These are phyloP conservation scores for Oscheius sp. DNA, from an alignment of 1,140 invertebrate genomes.

Conservation along the genomic window DNA sequence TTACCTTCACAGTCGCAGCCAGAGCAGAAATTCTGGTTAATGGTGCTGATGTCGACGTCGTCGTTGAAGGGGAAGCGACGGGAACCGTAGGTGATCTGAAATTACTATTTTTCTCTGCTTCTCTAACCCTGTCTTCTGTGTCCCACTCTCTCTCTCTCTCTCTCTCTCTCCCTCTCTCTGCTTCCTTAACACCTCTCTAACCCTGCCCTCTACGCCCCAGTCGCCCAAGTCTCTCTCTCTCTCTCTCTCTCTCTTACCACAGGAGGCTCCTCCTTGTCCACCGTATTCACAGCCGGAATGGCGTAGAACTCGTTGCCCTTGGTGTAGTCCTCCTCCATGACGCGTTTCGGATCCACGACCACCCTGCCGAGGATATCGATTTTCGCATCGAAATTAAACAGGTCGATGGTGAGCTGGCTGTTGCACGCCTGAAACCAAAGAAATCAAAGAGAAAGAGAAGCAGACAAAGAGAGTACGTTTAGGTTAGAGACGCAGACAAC, in stretches of 20 bases:
- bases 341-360: neutral
- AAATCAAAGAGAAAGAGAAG: no score
- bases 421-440: neutral
- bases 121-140: neutral
- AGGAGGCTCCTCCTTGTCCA: constrained; percentile 17
- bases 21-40: constrained; percentile 23
- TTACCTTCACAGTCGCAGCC: constrained; percentile 24
- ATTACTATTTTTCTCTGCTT: neutral
- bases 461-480: no score
- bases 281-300: constrained; percentile 15
- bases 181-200: no score
- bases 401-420: constrained; percentile 21
- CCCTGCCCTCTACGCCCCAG: no score
- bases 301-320: constrained; percentile 1
- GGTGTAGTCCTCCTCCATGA: neutral
- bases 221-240: no score
- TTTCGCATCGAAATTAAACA: neutral
- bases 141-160: neutral
- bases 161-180: neutral
- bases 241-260: no score
- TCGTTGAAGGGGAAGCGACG: constrained; percentile 14
- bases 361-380: neutral
- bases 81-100: neutral
- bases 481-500: no score
- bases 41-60: neutral